A percentile compares a stretch with the other conserved stretches of the same genome.
phyloP scores from a whole-genome alignment of 2,113 vertebrate species.

The Peromyscus californicus region DNA sequence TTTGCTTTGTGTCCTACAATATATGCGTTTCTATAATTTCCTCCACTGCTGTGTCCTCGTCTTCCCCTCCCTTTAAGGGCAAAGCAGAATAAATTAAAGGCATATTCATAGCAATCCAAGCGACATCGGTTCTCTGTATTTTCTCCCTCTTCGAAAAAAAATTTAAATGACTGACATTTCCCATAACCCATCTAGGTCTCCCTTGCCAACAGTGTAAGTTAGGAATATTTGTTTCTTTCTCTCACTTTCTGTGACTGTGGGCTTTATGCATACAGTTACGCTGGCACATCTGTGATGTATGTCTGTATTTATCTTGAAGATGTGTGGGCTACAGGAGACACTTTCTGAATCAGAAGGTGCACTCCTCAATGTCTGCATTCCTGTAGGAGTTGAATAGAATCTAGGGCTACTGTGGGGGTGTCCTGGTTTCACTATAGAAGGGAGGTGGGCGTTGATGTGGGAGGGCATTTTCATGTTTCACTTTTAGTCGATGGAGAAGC shows the following conservation, averaged over 20 bases:
- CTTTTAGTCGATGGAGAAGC: conserved; percentile 72
- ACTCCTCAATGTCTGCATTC: conserved; percentile 21
- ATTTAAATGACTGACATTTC: background rate
- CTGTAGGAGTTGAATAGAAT: conserved; percentile 44
- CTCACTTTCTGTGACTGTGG: background rate
- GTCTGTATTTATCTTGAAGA: conserved; percentile 53
- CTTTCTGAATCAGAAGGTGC: conserved; percentile 53
- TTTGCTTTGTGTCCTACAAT: background rate
- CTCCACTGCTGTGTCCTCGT: background rate
- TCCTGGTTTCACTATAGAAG: conserved; percentile 69
- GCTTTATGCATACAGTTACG: background rate
- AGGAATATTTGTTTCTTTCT: background rate
- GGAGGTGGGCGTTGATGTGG: conserved; percentile 67
- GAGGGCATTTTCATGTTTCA: conserved; percentile 79
- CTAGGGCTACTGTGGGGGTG: conserved; percentile 55
- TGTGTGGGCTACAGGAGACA: conserved; percentile 45
- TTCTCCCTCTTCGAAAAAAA: background rate
- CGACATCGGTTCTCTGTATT: conserved; percentile 11
- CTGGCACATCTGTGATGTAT: background rate
- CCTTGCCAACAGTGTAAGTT: background rate
- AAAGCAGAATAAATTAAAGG: background rate
- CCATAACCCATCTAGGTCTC: background rate
- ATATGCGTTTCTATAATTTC: background rate
- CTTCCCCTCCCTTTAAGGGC: background rate
- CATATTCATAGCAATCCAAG: background rate